Conservation (phyloP, 2,113 vertebrate species). For the Aegotheles bennettii region DNA sequence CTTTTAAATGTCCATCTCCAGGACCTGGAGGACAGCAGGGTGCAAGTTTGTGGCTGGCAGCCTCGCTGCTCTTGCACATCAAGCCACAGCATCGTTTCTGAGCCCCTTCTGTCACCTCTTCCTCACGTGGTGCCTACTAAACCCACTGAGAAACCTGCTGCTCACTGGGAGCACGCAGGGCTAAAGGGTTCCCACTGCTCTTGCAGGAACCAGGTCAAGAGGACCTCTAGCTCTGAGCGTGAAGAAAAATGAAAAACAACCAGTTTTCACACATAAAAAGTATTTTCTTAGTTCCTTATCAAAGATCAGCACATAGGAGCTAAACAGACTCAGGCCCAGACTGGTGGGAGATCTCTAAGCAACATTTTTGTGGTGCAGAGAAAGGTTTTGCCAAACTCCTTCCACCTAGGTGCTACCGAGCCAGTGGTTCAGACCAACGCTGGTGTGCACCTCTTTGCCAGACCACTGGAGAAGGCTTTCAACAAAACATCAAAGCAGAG, state of each 20-base stretch:
- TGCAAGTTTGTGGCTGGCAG: neutral
- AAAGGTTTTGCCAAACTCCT: neutral
- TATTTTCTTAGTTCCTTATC: neutral
- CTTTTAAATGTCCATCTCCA: neutral
- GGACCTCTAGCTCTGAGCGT: neutral
- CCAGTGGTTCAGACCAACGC: neutral
- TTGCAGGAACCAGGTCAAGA: rapidly evolving
- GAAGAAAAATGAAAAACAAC: neutral
- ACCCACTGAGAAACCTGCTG: neutral
- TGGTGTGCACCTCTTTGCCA: neutral
- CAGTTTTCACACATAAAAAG: neutral
- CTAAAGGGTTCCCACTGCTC: neutral
- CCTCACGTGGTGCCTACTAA: neutral
- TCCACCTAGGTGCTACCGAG: neutral
- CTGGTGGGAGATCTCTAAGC: neutral
- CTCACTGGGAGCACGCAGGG: neutral
- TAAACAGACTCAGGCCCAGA: neutral
- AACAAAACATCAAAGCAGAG: neutral
- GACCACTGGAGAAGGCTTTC: neutral
- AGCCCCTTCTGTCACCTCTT: neutral
- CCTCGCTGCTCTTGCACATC: neutral
- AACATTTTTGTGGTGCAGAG: neutral
- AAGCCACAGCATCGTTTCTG: neutral
- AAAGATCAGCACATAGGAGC: neutral
- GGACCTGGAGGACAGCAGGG: neutral